phyloP scores from a whole-genome alignment of 2,888 invertebrate genomes.

The Megalurothrips usitatus region DNA sequence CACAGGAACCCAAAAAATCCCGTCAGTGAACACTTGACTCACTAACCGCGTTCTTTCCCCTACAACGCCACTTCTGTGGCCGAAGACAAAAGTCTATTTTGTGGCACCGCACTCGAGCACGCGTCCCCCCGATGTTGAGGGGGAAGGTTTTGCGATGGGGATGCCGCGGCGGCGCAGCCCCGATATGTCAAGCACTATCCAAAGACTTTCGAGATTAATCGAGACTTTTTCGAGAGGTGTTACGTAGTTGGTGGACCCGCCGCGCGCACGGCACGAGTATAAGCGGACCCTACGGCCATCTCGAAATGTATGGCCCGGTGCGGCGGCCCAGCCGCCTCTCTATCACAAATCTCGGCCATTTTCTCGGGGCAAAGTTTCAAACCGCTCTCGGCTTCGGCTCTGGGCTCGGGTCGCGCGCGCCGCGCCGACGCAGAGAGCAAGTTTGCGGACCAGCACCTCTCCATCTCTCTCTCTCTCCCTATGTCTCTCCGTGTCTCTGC shows the following conservation, averaged over 20 bases:
- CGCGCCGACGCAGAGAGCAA: not conserved
- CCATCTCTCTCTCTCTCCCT: not conserved
- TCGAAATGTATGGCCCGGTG: not conserved
- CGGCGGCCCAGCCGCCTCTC: not conserved
- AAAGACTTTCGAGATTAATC: too few relatives aligned
- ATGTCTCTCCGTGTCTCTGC: not conserved
- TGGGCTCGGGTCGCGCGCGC: not conserved
- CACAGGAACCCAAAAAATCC: too few relatives aligned
- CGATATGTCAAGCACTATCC: too few relatives aligned
- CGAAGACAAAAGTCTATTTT: too few relatives aligned
- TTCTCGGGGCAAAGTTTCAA: constrained; percentile 9
- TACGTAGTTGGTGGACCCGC: too few relatives aligned
- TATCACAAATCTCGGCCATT: constrained; percentile 17
- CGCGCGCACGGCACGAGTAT: not conserved
- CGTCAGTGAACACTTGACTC: too few relatives aligned
- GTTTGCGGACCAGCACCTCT: not conserved
- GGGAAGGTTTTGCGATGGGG: too few relatives aligned
- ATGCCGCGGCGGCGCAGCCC: not conserved
- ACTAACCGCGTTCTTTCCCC: too few relatives aligned
- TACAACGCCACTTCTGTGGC: too few relatives aligned
- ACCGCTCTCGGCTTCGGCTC: constrained; percentile 13
- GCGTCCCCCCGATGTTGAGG: too few relatives aligned
- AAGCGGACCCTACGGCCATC: not conserved
- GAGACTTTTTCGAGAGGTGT: too few relatives aligned
- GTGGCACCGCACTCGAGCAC: too few relatives aligned